phyloP scores from a whole-genome alignment of 1,140 invertebrate species.

The Agrypnia vestita region DNA sequence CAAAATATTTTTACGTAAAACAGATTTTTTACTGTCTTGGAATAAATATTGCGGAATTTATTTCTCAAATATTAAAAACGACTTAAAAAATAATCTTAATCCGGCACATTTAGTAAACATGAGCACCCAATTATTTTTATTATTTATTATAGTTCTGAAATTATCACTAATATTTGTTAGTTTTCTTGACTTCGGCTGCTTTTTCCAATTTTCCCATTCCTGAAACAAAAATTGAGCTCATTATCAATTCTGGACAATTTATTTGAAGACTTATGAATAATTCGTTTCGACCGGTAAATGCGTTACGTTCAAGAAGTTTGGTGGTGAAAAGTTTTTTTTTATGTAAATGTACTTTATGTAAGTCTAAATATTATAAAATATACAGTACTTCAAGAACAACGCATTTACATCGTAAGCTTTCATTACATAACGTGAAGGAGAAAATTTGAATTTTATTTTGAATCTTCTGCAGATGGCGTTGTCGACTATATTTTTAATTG shows the following conservation, averaged over 20 bases:
- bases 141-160: neutral
- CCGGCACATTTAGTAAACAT: neutral
- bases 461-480: too few species aligned
- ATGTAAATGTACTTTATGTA: neutral
- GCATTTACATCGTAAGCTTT: too few species aligned
- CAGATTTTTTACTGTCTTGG: neutral
- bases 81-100: neutral
- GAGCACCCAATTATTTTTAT: neutral
- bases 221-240: neutral
- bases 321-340: neutral
- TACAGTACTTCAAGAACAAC: neutral
- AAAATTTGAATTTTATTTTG: too few species aligned
- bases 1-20: neutral
- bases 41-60: neutral
- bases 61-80: neutral
- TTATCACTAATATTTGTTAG: neutral
- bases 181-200: neutral
- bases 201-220: neutral
- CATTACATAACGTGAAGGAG: too few species aligned
- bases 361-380: neutral
- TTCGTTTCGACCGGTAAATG: neutral
- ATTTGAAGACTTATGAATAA: neutral
- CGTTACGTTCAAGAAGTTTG: neutral
- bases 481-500: too few species aligned
- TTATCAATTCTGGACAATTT: neutral